Conservation (phyloP, 1,140 invertebrate species). For the Camponotus floridanus region DNA sequence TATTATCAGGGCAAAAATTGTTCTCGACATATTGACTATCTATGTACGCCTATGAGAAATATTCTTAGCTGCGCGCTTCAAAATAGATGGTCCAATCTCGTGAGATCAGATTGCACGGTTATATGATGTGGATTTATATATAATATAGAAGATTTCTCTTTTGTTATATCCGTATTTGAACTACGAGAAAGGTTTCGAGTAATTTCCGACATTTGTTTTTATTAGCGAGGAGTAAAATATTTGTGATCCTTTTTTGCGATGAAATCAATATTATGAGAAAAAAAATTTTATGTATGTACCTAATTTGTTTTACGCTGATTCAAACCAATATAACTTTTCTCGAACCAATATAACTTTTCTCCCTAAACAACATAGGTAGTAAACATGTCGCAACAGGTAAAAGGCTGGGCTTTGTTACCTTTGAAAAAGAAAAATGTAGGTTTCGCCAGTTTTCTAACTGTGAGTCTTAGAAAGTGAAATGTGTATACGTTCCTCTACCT, state of each 20-base stretch:
- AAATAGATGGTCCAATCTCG: slow-evolving; percentile 21
- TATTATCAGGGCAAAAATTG: not conserved
- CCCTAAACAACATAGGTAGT: slow-evolving; percentile 25
- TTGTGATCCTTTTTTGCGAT: not conserved
- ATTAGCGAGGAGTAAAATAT: not conserved
- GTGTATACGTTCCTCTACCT: not conserved
- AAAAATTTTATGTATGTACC: not conserved
- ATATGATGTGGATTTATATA: not conserved
- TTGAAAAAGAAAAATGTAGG: not conserved
- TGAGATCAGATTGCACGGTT: not conserved
- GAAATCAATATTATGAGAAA: not conserved
- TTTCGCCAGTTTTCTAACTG: not conserved
- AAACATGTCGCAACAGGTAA: not conserved
- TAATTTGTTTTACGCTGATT: not conserved
- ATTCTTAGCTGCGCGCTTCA: slow-evolving; percentile 1
- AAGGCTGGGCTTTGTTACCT: slow-evolving; percentile 6
- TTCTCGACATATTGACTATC: slow-evolving; percentile 8
- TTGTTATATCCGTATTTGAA: not conserved
- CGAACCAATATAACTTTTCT: not conserved
- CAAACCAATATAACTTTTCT: not conserved
- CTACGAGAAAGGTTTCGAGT: not conserved
- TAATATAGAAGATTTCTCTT: not conserved
- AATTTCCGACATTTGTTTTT: not conserved
- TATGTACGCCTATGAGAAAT: not conserved
- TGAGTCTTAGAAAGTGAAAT: not conserved